Percentiles rank a stretch among this genome's conserved stretches.
These are phyloP conservation scores for Adrianichthys oophorus DNA, from an alignment of 2,797 vertebrate species.

Conservation along the genomic window DNA sequence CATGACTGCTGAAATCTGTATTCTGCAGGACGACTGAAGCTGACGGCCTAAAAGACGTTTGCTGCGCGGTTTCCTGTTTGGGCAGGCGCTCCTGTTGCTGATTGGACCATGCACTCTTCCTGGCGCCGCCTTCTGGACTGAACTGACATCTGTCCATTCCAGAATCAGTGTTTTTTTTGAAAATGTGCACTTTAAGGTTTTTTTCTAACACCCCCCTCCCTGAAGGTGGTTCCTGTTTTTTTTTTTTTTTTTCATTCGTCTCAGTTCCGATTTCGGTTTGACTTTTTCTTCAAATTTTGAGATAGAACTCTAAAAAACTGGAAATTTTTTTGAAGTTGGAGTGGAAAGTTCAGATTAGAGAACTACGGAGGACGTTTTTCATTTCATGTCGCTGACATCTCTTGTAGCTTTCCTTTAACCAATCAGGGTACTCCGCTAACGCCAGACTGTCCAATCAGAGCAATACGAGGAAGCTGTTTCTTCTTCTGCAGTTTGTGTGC, in stretches of 20 bases:
- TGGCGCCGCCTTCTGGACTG: too few species aligned
- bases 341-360: background rate
- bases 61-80: background rate
- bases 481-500: background rate
- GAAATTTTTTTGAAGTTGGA: background rate
- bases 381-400: background rate
- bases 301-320: background rate
- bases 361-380: too few species aligned
- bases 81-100: too few species aligned
- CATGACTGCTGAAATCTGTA: background rate
- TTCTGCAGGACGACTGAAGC: constrained; percentile 75
- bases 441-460: constrained; percentile 36
- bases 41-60: constrained; percentile 64
- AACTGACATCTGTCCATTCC: constrained; percentile 6
- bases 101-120: too few species aligned
- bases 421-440: constrained; percentile 49
- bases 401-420: constrained; percentile 19
- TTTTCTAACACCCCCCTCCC: constrained; percentile 37
- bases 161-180: constrained; percentile 71
- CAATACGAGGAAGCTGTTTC: constrained; percentile 30
- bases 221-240: constrained; percentile 42
- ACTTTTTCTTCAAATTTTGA: background rate
- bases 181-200: constrained; percentile 76
- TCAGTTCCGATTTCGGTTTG: constrained; percentile 14
- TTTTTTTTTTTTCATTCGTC: constrained; percentile 52